These are phyloP conservation scores for Seira musarum DNA, from an alignment of 2,888 invertebrate species.

Conservation along the genomic window DNA sequence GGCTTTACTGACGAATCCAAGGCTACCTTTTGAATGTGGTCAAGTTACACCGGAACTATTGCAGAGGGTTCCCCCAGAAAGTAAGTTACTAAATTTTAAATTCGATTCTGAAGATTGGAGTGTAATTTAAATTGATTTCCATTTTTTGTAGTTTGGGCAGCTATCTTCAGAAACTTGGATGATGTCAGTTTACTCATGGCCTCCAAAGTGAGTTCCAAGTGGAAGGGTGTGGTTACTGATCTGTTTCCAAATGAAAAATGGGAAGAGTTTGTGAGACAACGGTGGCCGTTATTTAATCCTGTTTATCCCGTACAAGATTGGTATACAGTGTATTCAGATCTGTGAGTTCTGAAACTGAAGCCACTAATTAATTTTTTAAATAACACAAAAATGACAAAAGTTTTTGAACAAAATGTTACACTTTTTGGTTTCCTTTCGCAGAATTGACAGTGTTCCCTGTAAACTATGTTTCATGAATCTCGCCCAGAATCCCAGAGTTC, in stretches of 20 bases:
- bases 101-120: too few species aligned
- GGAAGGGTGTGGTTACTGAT: conserved; percentile 85
- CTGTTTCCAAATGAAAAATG: conserved; percentile 86
- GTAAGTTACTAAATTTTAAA: conserved; percentile 43
- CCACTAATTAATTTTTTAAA: too few species aligned
- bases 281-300: conserved; percentile 92
- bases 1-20: conserved; percentile 56
- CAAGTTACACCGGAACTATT: conserved; percentile 57
- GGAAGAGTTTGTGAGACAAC: conserved; percentile 82
- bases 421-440: conserved; percentile 71
- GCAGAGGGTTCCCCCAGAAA: conserved; percentile 65
- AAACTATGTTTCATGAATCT: conserved; percentile 80
- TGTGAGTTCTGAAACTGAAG: conserved; percentile 73
- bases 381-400: not conserved
- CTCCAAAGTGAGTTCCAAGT: conserved; percentile 88
- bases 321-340: conserved; percentile 75
- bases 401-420: conserved; percentile 4
- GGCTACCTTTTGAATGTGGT: conserved; percentile 56
- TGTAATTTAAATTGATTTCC: too few species aligned
- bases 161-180: conserved; percentile 91
- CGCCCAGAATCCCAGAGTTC: conserved; percentile 51
- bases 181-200: conserved; percentile 93
- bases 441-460: conserved; percentile 88
- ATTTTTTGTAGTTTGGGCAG: conserved; percentile 81
- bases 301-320: conserved; percentile 77